A percentile compares a stretch with the other conserved stretches of the same genome.
Evolutionary conservation across 2,888 invertebrate genomes (phyloP).

Genomic region (Phragmatobia fuliginosa): DNA sequence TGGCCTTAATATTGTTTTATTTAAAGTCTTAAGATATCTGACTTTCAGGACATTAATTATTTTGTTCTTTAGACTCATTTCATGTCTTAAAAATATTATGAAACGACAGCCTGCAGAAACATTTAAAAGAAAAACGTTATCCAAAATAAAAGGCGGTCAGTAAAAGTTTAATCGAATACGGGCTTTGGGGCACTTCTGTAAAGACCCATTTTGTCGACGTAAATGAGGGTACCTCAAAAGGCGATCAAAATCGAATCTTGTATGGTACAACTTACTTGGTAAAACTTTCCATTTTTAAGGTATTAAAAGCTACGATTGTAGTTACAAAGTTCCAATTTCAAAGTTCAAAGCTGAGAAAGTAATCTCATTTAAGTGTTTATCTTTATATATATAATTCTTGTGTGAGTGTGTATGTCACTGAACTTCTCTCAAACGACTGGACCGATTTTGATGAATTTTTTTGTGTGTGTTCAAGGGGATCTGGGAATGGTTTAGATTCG

Average conservation of each 20-base stretch:
- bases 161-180: slow-evolving; percentile 2
- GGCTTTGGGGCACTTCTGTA: background rate
- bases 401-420: too few relatives aligned
- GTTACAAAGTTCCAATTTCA: background rate
- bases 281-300: background rate
- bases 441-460: too few relatives aligned
- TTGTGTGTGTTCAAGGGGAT: too few relatives aligned
- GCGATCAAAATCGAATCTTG: background rate
- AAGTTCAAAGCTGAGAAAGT: background rate
- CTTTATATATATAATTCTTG: too few relatives aligned
- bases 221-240: background rate
- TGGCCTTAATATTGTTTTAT: background rate
- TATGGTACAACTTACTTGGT: background rate
- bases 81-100: background rate
- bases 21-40: background rate
- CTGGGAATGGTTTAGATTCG: too few relatives aligned
- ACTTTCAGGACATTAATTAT: background rate
- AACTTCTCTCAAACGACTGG: too few relatives aligned
- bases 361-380: background rate
- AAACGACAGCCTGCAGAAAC: background rate
- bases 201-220: background rate
- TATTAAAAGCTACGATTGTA: background rate
- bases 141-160: background rate
- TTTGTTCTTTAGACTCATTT: background rate
- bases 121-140: background rate